Base-by-base conservation (phyloP, 2,888 invertebrate genomes). In the Thalpophila matura region DNA sequence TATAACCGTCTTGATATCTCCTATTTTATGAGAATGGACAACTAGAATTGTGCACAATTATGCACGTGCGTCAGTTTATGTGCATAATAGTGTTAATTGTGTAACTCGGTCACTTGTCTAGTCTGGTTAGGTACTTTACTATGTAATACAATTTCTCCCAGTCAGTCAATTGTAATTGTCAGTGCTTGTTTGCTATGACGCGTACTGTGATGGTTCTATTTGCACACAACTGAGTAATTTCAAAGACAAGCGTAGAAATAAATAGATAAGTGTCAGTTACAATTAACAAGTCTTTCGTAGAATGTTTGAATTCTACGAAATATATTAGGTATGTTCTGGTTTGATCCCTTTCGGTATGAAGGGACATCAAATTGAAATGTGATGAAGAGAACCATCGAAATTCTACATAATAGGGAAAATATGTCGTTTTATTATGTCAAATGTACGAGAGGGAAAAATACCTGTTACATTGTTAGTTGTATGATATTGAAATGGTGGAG, bases 111-210 rank as follows among this genome's bases (percentile, higher is more conserved):
- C 54, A 65, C 35, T 31, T 26, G 43, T 14, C 7, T 10, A 33
- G 38, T n/a, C 55, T 55, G 54, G 43, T 1, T 35, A 24, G 12
- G 10, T 18, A 29, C n/a, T 27, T 10, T 20, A 27, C 7, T 16
- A 51, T 33, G 26, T 64, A 31, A 37, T 14, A 29, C 46, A 35
- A 58, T 46, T 51, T 59, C 58, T 51, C 38, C 16, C 0, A 27
- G 33, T 51, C 0, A 27, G 33, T 51, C 58, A 70, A 64, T 70
- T 71, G 71, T 22, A 37, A 38, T 35, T 55, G 71, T 59, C 70
- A 47, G 27, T 12, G 10, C 47, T 70, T 53, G 53, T 66, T 66
- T 57, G 24, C 22, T 20, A 20, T 35, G 56, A 43, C 20, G n/a
- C 10, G 37, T 37, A 9, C 1, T 31, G 22, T 51, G 54, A 55